Conservation (phyloP, 2,888 invertebrate species). For the Leptinotarsa juncta region DNA sequence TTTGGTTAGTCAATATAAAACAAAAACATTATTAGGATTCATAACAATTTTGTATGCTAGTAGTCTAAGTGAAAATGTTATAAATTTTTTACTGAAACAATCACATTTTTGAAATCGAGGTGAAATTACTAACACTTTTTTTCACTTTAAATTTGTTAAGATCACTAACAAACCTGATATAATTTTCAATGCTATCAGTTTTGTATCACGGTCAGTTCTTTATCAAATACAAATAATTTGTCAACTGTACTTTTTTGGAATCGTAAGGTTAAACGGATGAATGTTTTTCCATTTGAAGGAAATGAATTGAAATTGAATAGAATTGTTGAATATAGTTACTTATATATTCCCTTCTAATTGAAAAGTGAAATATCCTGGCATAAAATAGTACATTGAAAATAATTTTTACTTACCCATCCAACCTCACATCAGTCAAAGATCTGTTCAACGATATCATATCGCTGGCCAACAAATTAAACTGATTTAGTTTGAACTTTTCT, state of each 20-base stretch:
- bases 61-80: no score
- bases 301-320: no score
- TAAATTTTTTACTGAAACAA: no score
- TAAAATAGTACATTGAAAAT: not conserved
- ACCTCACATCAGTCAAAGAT: constrained; percentile 92
- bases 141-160: not conserved
- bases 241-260: not conserved
- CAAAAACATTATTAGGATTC: no score
- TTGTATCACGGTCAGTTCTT: not conserved
- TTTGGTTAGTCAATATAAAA: no score
- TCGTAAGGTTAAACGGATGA: not conserved
- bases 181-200: no score
- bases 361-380: no score
- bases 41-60: no score
- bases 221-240: not conserved
- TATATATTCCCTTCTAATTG: no score
- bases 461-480: constrained; percentile 97
- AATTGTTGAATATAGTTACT: no score
- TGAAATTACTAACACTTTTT: no score
- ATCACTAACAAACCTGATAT: not conserved
- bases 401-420: constrained; percentile 77
- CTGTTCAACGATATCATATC: constrained; percentile 97
- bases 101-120: no score
- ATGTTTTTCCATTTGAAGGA: not conserved
- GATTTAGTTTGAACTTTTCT: constrained; percentile 97